Percentiles rank a stretch among this genome's conserved stretches.
Evolutionary conservation across 2,113 vertebrate genomes (phyloP).

Genomic region (Eonycteris spelaea): DNA sequence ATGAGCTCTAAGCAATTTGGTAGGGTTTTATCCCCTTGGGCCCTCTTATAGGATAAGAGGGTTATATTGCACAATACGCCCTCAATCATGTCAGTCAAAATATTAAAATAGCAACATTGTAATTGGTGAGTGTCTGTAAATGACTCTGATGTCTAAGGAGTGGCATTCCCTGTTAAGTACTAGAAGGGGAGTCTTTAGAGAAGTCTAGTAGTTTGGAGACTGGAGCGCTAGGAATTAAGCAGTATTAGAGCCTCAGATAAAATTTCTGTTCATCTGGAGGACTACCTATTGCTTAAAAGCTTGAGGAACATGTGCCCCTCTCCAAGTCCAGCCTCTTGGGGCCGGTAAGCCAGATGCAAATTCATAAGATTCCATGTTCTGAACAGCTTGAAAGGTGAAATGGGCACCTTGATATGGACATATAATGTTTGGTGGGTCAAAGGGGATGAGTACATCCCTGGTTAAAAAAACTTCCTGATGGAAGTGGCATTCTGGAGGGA

Average conservation of each 20-base stretch:
- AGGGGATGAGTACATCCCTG: neutral
- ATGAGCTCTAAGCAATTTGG: neutral
- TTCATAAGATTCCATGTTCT: neutral
- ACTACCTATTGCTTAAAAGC: neutral
- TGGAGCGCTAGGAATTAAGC: neutral
- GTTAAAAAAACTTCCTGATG: neutral
- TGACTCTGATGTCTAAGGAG: neutral
- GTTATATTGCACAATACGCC: neutral
- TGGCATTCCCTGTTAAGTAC: neutral
- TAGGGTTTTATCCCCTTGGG: neutral
- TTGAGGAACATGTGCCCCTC: neutral
- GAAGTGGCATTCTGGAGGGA: neutral
- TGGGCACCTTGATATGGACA: neutral
- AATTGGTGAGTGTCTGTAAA: neutral
- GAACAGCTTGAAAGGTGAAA: neutral
- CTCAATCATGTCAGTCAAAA: neutral
- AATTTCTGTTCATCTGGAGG: neutral
- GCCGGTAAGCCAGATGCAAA: neutral
- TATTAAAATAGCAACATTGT: neutral
- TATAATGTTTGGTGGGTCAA: neutral
- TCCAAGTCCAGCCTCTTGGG: neutral
- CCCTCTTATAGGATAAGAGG: neutral
- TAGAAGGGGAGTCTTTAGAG: neutral
- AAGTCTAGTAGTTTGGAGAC: neutral
- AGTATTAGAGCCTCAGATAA: neutral